phyloP scores from a whole-genome alignment of 2,113 vertebrate genomes.

The Pycnonotus jocosus region DNA sequence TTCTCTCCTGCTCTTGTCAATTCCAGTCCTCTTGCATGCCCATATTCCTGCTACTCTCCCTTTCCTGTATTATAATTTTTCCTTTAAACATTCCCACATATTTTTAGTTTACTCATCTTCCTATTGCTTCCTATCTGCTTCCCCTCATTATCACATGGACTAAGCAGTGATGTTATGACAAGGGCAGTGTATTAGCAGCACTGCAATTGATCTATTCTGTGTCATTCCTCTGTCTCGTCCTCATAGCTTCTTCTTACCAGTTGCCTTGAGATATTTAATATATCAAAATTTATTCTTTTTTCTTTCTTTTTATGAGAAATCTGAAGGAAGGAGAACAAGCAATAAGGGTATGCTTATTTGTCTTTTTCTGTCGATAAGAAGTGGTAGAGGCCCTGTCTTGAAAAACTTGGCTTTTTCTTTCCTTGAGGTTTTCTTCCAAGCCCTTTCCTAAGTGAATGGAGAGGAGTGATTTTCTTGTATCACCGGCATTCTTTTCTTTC shows the following conservation, averaged over 20 bases:
- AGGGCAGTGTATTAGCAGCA: neutral
- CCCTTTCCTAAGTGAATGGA: slow-evolving; percentile 25
- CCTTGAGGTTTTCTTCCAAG: slow-evolving; percentile 23
- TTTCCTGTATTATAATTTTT: neutral
- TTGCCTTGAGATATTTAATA: neutral
- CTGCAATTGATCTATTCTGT: neutral
- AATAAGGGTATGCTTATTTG: neutral
- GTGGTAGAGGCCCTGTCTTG: neutral
- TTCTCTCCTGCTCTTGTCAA: neutral
- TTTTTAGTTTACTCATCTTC: neutral
- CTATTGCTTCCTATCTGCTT: neutral
- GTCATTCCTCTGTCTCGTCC: neutral
- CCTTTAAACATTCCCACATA: neutral
- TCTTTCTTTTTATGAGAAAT: neutral
- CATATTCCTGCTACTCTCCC: neutral
- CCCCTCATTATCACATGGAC: neutral
- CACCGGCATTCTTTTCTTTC: slow-evolving; percentile 44
- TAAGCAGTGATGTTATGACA: neutral
- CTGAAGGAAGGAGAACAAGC: neutral
- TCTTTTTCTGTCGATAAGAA: neutral
- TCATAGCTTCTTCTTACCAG: neutral
- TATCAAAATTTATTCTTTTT: neutral
- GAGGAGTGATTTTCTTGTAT: slow-evolving; percentile 42
- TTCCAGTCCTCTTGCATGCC: neutral
- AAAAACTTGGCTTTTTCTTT: neutral